Percentiles rank a stretch among this genome's conserved stretches.
Conservation (phyloP, 2,797 vertebrate genomes). For the Typhlichthys eigenmanni region DNA sequence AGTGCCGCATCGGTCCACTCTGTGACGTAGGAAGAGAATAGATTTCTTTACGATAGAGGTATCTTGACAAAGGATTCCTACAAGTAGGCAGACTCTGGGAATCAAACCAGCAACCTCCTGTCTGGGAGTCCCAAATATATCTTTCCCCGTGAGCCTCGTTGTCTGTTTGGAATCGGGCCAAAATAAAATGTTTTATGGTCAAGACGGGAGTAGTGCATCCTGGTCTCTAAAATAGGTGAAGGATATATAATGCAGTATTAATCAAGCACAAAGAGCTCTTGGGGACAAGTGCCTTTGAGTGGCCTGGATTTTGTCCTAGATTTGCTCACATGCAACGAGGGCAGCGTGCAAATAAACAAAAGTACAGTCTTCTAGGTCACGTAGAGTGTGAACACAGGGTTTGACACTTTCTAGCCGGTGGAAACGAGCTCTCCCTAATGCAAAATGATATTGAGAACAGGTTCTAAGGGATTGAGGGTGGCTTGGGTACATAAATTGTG, state of each 20-base stretch:
- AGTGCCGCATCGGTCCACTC: slow-evolving; percentile 50
- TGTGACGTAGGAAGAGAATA: slow-evolving; percentile 46
- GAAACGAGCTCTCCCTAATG: not conserved
- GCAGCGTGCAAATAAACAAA: slow-evolving; percentile 60
- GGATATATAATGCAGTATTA: slow-evolving; percentile 60
- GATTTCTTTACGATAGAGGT: slow-evolving; percentile 61
- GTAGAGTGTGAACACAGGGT: slow-evolving; percentile 18
- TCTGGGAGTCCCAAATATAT: too few relatives aligned
- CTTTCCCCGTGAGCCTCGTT: too few relatives aligned
- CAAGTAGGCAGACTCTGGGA: too few relatives aligned
- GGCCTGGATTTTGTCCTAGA: slow-evolving; percentile 78
- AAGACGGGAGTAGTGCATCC: slow-evolving; percentile 46
- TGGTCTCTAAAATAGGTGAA: slow-evolving; percentile 59
- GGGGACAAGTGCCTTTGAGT: slow-evolving; percentile 53
- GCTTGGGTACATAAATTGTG: too few relatives aligned
- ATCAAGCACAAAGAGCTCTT: slow-evolving; percentile 67
- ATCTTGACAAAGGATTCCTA: slow-evolving; percentile 28
- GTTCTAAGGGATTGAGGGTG: too few relatives aligned
- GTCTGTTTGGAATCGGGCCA: not conserved
- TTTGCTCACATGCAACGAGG: slow-evolving; percentile 45
- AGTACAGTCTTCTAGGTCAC: slow-evolving; percentile 38
- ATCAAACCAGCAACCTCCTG: too few relatives aligned
- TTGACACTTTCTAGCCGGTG: not conserved
- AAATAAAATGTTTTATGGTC: slow-evolving; percentile 13
- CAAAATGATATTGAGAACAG: too few relatives aligned